Percentiles rank a stretch among this genome's conserved stretches.
Evolutionary conservation across 2,113 vertebrate genomes (phyloP).

Genomic region (Gymnogyps californianus): DNA sequence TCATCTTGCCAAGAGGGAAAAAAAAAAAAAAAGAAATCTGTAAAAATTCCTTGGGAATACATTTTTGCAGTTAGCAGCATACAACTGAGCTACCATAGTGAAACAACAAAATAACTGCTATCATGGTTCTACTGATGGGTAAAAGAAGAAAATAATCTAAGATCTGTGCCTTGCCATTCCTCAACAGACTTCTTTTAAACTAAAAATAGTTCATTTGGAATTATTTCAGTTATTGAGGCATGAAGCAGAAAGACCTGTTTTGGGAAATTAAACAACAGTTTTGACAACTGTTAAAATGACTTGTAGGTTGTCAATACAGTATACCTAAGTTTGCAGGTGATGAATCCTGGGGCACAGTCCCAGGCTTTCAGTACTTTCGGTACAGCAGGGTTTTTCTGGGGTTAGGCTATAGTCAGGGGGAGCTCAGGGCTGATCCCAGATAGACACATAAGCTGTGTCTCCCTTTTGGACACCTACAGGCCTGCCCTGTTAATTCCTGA

Average conservation of each 20-base stretch:
- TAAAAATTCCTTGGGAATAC: background rate
- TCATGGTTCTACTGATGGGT: background rate
- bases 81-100: background rate
- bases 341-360: background rate
- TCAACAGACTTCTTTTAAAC: background rate
- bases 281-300: background rate
- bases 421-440: background rate
- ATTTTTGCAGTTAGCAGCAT: background rate
- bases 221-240: background rate
- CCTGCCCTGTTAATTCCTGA: background rate
- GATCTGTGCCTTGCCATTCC: background rate
- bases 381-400: background rate
- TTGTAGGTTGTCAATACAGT: background rate
- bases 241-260: background rate
- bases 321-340: background rate
- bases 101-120: background rate
- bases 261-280: background rate
- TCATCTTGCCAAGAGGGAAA: background rate
- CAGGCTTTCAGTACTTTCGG: background rate
- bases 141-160: conserved; percentile 1
- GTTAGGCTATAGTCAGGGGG: background rate
- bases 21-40: background rate
- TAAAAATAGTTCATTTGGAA: background rate
- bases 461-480: background rate
- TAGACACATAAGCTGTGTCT: background rate